Conservation (phyloP, 2,113 vertebrate genomes). For the Burhinus oedicnemus region DNA sequence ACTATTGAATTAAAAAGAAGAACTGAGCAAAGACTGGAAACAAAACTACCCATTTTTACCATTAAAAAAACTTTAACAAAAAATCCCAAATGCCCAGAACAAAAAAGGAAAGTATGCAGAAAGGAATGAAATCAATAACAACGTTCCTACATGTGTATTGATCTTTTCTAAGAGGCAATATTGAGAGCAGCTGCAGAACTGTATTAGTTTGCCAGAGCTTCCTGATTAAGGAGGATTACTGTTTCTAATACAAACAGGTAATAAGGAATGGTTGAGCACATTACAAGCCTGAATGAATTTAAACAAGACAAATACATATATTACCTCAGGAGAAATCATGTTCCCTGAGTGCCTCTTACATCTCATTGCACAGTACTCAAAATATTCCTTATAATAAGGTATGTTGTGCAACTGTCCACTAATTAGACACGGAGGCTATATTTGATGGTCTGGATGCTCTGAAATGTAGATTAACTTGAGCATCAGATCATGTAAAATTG, state of each 20-base stretch:
- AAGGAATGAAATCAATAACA: neutral
- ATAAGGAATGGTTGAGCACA: neutral
- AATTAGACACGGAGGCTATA: neutral
- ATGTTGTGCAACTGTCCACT: neutral
- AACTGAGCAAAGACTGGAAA: neutral
- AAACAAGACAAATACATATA: conserved; percentile 8
- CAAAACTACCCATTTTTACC: neutral
- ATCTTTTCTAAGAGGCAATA: neutral
- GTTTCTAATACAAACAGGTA: neutral
- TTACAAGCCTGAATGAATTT: conserved; percentile 15
- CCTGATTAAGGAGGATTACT: conserved; percentile 10
- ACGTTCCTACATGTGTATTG: neutral
- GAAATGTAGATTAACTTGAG: neutral
- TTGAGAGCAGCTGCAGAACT: neutral
- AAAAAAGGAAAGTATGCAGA: neutral
- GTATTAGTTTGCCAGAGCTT: neutral
- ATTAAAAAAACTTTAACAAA: neutral
- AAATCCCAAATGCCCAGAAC: neutral
- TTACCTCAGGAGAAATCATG: neutral
- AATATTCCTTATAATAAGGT: too few species aligned
- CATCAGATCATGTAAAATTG: neutral
- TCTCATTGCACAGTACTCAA: too few species aligned
- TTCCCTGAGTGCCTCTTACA: neutral
- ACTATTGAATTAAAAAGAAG: neutral
- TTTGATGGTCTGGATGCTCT: neutral